These are phyloP conservation scores for Stegostoma tigrinum DNA, from an alignment of 2,113 vertebrate species.

Conservation along the genomic window DNA sequence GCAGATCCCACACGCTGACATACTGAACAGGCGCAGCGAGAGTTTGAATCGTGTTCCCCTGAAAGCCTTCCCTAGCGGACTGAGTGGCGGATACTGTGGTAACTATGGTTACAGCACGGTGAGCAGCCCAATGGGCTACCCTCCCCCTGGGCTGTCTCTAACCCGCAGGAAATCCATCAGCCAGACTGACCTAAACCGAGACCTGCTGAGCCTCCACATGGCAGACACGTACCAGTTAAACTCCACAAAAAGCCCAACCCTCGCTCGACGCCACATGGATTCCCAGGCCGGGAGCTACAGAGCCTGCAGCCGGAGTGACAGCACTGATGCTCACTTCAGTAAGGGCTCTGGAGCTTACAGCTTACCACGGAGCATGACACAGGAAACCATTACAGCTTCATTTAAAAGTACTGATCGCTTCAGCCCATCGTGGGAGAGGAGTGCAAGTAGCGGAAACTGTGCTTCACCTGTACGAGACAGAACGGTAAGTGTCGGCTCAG, in stretches of 20 bases:
- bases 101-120: conserved; percentile 65
- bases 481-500: conserved; percentile 46
- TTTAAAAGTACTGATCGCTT: conserved; percentile 54
- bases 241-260: conserved; percentile 41
- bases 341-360: conserved; percentile 43
- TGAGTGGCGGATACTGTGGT: conserved; percentile 56
- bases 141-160: conserved; percentile 54
- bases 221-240: conserved; percentile 49
- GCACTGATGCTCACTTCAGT: conserved; percentile 51
- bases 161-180: conserved; percentile 74
- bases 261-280: conserved; percentile 48
- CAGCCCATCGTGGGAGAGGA: conserved; percentile 59
- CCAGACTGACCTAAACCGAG: conserved; percentile 78
- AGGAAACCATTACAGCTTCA: conserved; percentile 45
- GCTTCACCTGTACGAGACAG: conserved; percentile 39
- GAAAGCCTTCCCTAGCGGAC: conserved; percentile 53
- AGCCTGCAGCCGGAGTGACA: conserved; percentile 50
- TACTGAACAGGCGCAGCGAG: conserved; percentile 61
- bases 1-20: conserved; percentile 64
- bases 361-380: conserved; percentile 41
- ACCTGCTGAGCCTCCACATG: conserved; percentile 69
- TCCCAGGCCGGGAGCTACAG: conserved; percentile 53
- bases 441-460: conserved; percentile 38
- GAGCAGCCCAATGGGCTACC: conserved; percentile 50
- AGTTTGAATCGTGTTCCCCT: conserved; percentile 65